phyloP scores from a whole-genome alignment of 2,797 vertebrate genomes.

The Coreius guichenoti region DNA sequence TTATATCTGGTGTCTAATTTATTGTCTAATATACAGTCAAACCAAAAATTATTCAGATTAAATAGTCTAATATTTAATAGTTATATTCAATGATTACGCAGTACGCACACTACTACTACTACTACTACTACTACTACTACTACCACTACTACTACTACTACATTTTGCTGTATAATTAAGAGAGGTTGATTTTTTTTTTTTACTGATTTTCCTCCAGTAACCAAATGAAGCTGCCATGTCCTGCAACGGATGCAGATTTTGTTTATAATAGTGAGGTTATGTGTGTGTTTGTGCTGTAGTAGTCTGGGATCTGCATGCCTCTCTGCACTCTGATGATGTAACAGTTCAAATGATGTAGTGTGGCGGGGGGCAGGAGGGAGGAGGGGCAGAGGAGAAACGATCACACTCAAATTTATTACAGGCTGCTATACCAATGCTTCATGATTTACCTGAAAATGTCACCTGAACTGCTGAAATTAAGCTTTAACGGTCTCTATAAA shows the following conservation, averaged over 20 bases:
- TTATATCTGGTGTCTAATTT: too few relatives aligned
- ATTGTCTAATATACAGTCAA: too few relatives aligned
- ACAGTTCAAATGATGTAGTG: conserved; percentile 48
- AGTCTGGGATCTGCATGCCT: conserved; percentile 37
- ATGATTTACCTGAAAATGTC: neutral
- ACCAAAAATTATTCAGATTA: too few relatives aligned
- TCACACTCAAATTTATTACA: conserved; percentile 21
- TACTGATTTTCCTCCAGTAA: neutral
- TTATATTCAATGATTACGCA: too few relatives aligned
- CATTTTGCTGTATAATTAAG: neutral
- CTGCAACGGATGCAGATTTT: neutral
- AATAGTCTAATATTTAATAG: too few relatives aligned
- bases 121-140: neutral
- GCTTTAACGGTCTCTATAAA: neutral
- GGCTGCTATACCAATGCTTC: neutral
- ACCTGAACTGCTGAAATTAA: neutral
- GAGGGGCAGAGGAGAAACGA: conserved; percentile 31
- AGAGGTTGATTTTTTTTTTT: neutral
- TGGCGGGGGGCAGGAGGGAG: conserved; percentile 38
- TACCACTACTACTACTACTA: neutral
- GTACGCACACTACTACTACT: neutral
- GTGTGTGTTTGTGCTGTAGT: conserved; percentile 37
- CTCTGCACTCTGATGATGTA: conserved; percentile 51
- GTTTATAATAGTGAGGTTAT: conserved; percentile 2
- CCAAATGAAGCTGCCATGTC: neutral